Conservation (phyloP, 2,888 invertebrate species). For the Orgyia antiqua region DNA sequence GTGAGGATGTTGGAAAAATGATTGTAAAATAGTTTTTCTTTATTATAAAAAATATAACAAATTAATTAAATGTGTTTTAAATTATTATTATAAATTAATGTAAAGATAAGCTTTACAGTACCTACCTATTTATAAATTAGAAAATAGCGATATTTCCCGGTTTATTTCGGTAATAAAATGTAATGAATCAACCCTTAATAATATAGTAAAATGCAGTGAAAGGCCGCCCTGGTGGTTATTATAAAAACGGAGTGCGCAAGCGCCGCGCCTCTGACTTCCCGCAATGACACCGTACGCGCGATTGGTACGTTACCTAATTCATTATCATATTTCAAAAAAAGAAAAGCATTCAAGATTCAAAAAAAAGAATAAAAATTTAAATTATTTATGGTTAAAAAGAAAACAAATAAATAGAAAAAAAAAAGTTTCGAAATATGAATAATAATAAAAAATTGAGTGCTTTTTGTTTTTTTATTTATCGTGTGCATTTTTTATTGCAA, state of each 20-base stretch:
- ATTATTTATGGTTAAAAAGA: no score
- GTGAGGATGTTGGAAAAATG: no score
- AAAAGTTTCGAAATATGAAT: background rate
- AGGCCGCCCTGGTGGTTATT: constrained; percentile 53
- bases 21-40: no score
- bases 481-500: background rate
- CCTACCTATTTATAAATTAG: no score
- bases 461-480: background rate
- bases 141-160: no score
- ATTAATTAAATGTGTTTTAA: no score
- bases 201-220: constrained; percentile 48
- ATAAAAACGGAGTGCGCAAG: constrained; percentile 58
- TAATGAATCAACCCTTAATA: constrained; percentile 33
- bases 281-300: constrained; percentile 61
- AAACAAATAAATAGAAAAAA: background rate
- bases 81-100: no score
- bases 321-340: constrained; percentile 16
- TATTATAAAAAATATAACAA: no score
- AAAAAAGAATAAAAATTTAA: constrained; percentile 1
- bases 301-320: constrained; percentile 58
- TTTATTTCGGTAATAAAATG: no score
- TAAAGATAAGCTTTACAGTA: no score
- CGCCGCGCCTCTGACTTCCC: constrained; percentile 67
- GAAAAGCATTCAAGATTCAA: background rate
- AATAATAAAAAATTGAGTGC: background rate